phyloP scores from a whole-genome alignment of 1,140 invertebrate genomes.

The Drosophila sproati region DNA sequence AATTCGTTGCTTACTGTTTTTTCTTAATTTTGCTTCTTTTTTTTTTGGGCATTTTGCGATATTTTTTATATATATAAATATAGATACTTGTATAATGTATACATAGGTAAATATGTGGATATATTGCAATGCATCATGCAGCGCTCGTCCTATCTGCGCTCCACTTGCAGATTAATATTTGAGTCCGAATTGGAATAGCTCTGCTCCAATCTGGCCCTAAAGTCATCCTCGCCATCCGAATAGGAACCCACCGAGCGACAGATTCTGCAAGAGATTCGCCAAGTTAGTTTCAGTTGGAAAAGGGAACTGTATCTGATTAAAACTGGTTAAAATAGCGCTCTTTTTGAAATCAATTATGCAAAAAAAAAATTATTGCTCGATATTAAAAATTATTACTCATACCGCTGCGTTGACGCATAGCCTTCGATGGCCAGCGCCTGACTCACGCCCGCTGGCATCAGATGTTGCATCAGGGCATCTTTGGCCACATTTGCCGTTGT shows the following conservation, averaged over 20 bases:
- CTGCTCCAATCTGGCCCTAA: slow-evolving; percentile 59
- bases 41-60: slow-evolving; percentile 5
- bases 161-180: slow-evolving; percentile 68
- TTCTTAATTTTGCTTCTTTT: not conserved
- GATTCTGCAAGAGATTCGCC: slow-evolving; percentile 40
- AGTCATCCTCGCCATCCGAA: slow-evolving; percentile 75
- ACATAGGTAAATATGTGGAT: slow-evolving; percentile 32
- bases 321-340: not conserved
- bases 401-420: slow-evolving; percentile 74
- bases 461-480: slow-evolving; percentile 63
- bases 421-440: slow-evolving; percentile 69
- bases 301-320: not conserved
- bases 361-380: not conserved
- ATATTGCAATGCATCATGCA: slow-evolving; percentile 32
- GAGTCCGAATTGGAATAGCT: slow-evolving; percentile 79
- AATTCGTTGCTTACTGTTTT: slow-evolving; percentile 12
- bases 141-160: slow-evolving; percentile 59
- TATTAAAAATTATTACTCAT: slow-evolving; percentile 4
- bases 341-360: not conserved
- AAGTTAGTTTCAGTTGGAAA: not conserved
- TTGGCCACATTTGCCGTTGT: slow-evolving; percentile 61
- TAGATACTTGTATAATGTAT: slow-evolving; percentile 42
- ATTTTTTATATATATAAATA: slow-evolving; percentile 43
- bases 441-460: slow-evolving; percentile 59
- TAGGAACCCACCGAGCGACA: slow-evolving; percentile 81